Evolutionary conservation across 2,113 vertebrate species (phyloP).

Genomic region (Dicentrarchus labrax): DNA sequence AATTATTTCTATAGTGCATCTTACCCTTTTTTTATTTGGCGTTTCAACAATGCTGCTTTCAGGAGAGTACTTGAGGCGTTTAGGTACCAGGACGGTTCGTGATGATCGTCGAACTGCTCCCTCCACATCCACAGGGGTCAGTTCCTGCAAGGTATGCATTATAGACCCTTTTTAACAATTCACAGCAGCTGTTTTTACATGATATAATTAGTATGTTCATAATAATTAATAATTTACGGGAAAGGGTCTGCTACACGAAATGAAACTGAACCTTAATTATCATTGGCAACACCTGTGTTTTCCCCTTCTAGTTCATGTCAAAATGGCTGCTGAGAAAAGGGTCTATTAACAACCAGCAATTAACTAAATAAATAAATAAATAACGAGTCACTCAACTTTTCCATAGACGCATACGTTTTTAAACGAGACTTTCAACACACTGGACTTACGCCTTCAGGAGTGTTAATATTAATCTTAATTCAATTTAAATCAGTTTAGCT

Average conservation of each 20-base stretch:
- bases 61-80: slow-evolving; percentile 54
- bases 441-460: no score
- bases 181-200: no score
- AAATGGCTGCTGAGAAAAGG: no score
- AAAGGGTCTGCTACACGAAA: no score
- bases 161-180: no score
- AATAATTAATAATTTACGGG: no score
- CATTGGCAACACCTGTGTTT: no score
- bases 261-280: no score
- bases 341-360: not conserved
- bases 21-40: slow-evolving; percentile 25
- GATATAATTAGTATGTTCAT: no score
- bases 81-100: slow-evolving; percentile 14
- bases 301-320: no score
- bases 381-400: not conserved
- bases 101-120: slow-evolving; percentile 21
- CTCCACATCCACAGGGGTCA: slow-evolving; percentile 1
- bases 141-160: slow-evolving; percentile 33
- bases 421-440: not conserved
- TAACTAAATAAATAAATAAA: no score
- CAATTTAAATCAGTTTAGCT: no score
- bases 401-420: not conserved
- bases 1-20: accelerated
- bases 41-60: not conserved
- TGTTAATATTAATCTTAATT: not conserved